phyloP scores from a whole-genome alignment of 1,140 invertebrate genomes.

The Drosophila cardini region DNA sequence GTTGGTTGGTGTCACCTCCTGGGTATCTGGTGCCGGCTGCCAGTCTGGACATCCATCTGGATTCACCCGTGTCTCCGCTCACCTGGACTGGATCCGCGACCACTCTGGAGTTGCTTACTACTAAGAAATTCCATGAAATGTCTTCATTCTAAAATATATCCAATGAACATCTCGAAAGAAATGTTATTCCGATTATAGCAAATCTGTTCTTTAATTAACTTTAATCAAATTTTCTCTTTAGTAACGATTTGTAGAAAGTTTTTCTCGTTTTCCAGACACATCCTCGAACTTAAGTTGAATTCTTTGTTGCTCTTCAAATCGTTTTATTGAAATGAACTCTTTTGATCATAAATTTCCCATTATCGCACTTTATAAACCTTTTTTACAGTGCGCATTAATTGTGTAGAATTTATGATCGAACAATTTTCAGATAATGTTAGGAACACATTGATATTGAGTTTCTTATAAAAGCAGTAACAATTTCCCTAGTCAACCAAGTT shows the following conservation, averaged over 20 bases:
- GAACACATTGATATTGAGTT: too few species aligned
- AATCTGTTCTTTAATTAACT: neutral
- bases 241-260: too few species aligned
- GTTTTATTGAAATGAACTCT: too few species aligned
- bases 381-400: too few species aligned
- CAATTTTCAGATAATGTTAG: too few species aligned
- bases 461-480: too few species aligned
- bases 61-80: conserved; percentile 85
- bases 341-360: too few species aligned
- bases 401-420: too few species aligned
- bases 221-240: neutral
- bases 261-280: too few species aligned
- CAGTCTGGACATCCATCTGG: conserved; percentile 82
- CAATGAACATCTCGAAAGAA: conserved; percentile 15
- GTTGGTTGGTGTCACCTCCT: conserved; percentile 85
- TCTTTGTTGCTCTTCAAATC: too few species aligned
- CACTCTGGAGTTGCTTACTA: conserved; percentile 62
- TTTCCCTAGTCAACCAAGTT: conserved; percentile 32
- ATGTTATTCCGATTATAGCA: neutral
- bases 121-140: conserved; percentile 8
- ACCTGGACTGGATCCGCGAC: conserved; percentile 85
- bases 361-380: too few species aligned
- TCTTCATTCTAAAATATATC: conserved; percentile 26
- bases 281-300: too few species aligned
- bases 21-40: conserved; percentile 53